Base-by-base conservation (phyloP, 2,888 invertebrate genomes). In the Pantelozetes paolii region DNA sequence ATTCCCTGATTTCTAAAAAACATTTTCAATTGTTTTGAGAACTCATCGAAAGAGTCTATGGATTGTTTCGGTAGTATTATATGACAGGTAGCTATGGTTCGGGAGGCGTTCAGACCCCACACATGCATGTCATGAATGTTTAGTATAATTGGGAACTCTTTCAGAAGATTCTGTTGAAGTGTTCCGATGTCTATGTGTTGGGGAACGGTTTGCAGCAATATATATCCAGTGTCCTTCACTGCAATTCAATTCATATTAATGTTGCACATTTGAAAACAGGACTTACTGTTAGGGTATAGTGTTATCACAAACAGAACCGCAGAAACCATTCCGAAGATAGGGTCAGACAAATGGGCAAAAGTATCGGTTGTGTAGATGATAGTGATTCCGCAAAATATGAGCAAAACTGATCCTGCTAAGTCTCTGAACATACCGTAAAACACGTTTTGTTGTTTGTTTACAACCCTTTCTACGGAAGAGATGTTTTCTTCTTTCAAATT, bases 191-290 rank as follows among this genome's bases (percentile, higher is more conserved):
- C 89, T 77, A 95, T 89, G 18, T 92, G 90, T 78, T 89, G 90
- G 0, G 96, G 95, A 75, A 95, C 94, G 0, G 94, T 95, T 84
- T 96, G 94, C 26, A 96, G 86, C 0, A 95, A 85, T 79, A 95
- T 92, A 73, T 92, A 83, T 5, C 92, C 90, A 15, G 94, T 92
- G 82, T 94, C 91, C 78, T 90, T 90, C 87, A 94, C 93, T 94
- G 84, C 54, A 83, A 83, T 78, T 48, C n/a, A 48, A 9, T 48
- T 48, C n/a, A 36, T 36, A 8, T 36, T 36, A 8, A 36, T 8
- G 9, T 36, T 36, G 36, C 5, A 36, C 36, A 36, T 36, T 36
- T 36, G 36, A 6, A 45, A 45, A 15, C 2, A 45, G 15, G 6
- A 59, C 59, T 30, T 18, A 59, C 59, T 59, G 18, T 59, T 30